Percentiles rank a stretch among this genome's conserved stretches.
Evolutionary conservation across 1,140 invertebrate genomes (phyloP).

Genomic region (Drosophila sucinea): DNA sequence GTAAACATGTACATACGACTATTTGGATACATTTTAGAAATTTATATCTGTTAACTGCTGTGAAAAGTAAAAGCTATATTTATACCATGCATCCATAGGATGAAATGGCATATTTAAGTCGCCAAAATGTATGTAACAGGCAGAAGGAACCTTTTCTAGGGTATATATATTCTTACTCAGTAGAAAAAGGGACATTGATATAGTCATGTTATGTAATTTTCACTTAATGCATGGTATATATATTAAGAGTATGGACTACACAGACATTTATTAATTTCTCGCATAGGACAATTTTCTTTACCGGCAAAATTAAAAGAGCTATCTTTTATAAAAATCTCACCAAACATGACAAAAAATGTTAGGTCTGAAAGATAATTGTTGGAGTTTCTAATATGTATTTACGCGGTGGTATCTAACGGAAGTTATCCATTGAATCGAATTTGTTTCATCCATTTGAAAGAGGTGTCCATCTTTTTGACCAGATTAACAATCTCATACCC

Average conservation of each 20-base stretch:
- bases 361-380: constrained; percentile 64
- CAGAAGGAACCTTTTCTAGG: too few relatives aligned
- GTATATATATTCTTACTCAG: too few relatives aligned
- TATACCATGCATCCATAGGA: not conserved
- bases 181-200: too few relatives aligned
- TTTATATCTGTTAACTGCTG: constrained; percentile 35
- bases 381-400: constrained; percentile 38
- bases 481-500: constrained; percentile 61
- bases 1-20: constrained; percentile 5
- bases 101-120: constrained; percentile 34
- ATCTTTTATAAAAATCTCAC: constrained; percentile 1
- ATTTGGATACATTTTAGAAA: constrained; percentile 24
- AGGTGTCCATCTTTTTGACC: constrained; percentile 26
- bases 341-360: constrained; percentile 64
- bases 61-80: constrained; percentile 76
- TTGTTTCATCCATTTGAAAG: constrained; percentile 34
- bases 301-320: constrained; percentile 54
- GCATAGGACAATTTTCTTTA: constrained; percentile 73
- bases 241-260: constrained; percentile 43
- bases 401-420: constrained; percentile 47
- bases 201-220: too few relatives aligned
- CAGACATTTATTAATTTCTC: constrained; percentile 78
- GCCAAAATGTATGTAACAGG: too few relatives aligned
- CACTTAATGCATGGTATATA: too few relatives aligned
- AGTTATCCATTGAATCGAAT: constrained; percentile 36